Conservation (phyloP, 2,113 vertebrate genomes). For the Mesocricetus auratus region DNA sequence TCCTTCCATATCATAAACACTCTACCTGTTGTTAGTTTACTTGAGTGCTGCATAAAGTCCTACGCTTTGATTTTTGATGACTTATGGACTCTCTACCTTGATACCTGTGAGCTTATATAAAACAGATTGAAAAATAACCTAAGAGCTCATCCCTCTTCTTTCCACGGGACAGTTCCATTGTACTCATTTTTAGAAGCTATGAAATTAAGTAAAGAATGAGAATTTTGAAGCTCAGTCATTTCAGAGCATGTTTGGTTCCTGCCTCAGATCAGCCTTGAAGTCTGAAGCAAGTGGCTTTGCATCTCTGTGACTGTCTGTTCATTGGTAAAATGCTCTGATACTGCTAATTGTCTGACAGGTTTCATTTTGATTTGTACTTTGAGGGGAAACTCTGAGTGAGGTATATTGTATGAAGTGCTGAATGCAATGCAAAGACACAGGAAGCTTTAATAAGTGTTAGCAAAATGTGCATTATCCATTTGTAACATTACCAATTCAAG, state of each 20-base stretch:
- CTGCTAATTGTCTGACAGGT: not conserved
- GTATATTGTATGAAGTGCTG: not conserved
- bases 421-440: not conserved
- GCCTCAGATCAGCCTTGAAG: not conserved
- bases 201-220: not conserved
- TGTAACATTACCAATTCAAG: constrained; percentile 26
- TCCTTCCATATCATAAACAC: not conserved
- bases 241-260: not conserved
- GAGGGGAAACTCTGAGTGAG: not conserved
- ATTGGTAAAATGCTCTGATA: not conserved
- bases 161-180: not conserved
- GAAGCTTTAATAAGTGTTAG: not conserved
- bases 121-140: too few species aligned
- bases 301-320: not conserved
- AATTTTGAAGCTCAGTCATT: not conserved
- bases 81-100: not conserved
- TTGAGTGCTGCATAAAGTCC: not conserved
- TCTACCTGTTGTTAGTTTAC: not conserved
- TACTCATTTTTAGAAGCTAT: not conserved
- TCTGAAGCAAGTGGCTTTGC: not conserved
- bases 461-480: constrained; percentile 26
- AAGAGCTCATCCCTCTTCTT: not conserved
- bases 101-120: not conserved
- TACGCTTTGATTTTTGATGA: not conserved
- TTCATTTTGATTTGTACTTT: not conserved